Conservation (phyloP, 2,797 vertebrate species). For the Esox masquinongy region DNA sequence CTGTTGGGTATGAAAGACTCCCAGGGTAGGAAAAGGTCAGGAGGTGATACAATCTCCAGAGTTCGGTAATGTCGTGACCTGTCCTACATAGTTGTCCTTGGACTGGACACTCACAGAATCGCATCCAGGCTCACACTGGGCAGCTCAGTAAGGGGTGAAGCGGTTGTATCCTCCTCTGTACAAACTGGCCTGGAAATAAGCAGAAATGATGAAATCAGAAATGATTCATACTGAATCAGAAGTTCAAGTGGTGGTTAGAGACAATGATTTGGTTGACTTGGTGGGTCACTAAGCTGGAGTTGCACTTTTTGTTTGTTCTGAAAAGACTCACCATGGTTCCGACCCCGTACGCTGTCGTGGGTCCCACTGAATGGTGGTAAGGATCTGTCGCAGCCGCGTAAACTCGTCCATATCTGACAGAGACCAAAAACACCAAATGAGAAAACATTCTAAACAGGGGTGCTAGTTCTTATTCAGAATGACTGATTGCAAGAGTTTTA, state of each 20-base stretch:
- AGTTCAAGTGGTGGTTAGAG: neutral
- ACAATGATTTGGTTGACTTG: neutral
- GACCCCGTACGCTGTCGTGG: slow-evolving; percentile 79
- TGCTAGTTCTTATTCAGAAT: neutral
- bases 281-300: neutral
- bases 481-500: no score
- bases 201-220: slow-evolving; percentile 8
- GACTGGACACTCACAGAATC: slow-evolving; percentile 39
- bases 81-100: slow-evolving; percentile 40
- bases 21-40: slow-evolving; percentile 29
- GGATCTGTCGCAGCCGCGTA: slow-evolving; percentile 77
- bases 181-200: slow-evolving; percentile 77
- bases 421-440: neutral
- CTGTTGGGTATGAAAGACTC: slow-evolving; percentile 49
- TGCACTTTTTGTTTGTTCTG: neutral
- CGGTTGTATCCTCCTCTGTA: slow-evolving; percentile 85
- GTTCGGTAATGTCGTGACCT: slow-evolving; percentile 47
- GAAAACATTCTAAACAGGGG: neutral
- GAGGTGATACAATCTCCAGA: slow-evolving; percentile 34
- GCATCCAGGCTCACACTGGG: neutral
- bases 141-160: slow-evolving; percentile 80
- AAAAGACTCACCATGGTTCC: slow-evolving; percentile 78
- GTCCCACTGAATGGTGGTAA: slow-evolving; percentile 81
- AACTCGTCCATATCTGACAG: slow-evolving; percentile 77
- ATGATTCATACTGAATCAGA: neutral